Base-by-base conservation (phyloP, 2,113 vertebrate genomes). In the Limnothrissa miodon region DNA sequence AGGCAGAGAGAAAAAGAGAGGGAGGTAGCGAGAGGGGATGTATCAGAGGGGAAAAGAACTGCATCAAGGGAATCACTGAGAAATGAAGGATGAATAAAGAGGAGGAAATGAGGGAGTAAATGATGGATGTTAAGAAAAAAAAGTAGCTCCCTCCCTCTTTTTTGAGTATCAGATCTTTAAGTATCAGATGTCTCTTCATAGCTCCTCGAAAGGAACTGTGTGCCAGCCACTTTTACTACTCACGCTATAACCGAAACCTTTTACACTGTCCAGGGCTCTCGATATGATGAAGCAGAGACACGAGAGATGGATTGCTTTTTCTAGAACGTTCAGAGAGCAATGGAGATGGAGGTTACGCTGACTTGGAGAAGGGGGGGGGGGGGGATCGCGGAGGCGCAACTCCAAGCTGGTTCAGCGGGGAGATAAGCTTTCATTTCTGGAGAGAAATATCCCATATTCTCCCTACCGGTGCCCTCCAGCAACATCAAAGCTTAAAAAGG, bases 181-280 rank as follows among this genome's bases (percentile, higher is more conserved):
- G 66, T 36, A 74, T 74, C 66, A 36, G 66, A 74, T 74, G 66
- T 74, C 66, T 13, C 36, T 74, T 74, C 19, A 74, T 33, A 74
- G 66, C 66, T 13, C 11, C 15, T 39, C 66, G 11, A 3, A 29
- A 74, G 66, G 66, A 74, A 74, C 66, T 36, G 66, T 29, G 33
- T 33, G 3, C 59, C 19, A 21, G 25, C 59, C 59, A 29, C 59
- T 36, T 86, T 86, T 86, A 83, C 83, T 70, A 66, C 82, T 48
- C 51, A 21, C 51, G 21, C 19, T 56, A 56, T 56, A 56, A 56
- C 51, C 21, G 4, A 23, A 56, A 19, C 51, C 51, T 82, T 78
- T 78, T 83, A 79, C 82, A 84, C 66, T 53, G 74, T 56, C 45
- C 83, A 80, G 33, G 66, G 66, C 25, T 33, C 66, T 74, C 66